Percentiles rank a stretch among this genome's conserved stretches.
phyloP scores from a whole-genome alignment of 2,888 invertebrate species.

The Drosophila neonasuta region DNA sequence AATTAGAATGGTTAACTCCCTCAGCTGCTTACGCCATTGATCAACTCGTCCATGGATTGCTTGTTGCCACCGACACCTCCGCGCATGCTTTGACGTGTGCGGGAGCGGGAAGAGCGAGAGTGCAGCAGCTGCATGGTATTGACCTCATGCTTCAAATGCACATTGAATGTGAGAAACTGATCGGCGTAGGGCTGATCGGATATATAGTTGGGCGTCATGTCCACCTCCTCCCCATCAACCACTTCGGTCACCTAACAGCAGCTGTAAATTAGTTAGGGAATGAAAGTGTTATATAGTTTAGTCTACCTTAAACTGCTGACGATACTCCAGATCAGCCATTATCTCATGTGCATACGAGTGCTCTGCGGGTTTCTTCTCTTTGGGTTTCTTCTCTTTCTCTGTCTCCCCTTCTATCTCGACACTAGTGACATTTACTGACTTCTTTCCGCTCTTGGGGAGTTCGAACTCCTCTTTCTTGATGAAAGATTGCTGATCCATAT shows the following conservation, averaged over 20 bases:
- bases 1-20: too few species aligned
- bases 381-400: slow-evolving; percentile 12
- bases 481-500: slow-evolving; percentile 1
- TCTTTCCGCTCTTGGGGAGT: slow-evolving; percentile 21
- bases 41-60: slow-evolving; percentile 72
- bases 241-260: slow-evolving; percentile 52
- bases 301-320: slow-evolving; percentile 51
- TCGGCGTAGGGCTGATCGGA: slow-evolving; percentile 11
- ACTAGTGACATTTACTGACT: slow-evolving; percentile 47
- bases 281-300: too few species aligned
- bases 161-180: slow-evolving; percentile 51
- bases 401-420: background rate
- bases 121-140: slow-evolving; percentile 7
- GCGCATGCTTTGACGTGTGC: slow-evolving; percentile 49
- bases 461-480: slow-evolving; percentile 3
- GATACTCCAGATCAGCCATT: slow-evolving; percentile 35
- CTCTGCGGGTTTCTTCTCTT: slow-evolving; percentile 12
- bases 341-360: slow-evolving; percentile 53
- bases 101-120: slow-evolving; percentile 11
- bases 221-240: slow-evolving; percentile 38
- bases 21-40: slow-evolving; percentile 52
- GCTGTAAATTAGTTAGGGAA: too few species aligned
- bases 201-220: slow-evolving; percentile 73
- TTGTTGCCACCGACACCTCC: slow-evolving; percentile 62
- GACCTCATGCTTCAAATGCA: slow-evolving; percentile 36